These are phyloP conservation scores for Lepus europaeus DNA, from an alignment of 2,113 vertebrate genomes.

Conservation along the genomic window DNA sequence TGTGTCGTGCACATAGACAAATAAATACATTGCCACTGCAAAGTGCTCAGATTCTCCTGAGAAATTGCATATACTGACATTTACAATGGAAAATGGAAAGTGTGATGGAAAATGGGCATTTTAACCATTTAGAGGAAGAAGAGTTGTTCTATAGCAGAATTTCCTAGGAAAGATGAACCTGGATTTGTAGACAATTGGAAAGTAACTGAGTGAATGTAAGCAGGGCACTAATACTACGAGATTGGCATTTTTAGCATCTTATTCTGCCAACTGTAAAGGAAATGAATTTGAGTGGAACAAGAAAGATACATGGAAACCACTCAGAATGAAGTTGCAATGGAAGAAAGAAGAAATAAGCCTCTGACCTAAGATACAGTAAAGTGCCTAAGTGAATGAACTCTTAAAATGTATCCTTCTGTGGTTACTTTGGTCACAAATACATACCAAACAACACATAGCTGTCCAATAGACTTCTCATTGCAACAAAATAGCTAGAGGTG, in stretches of 20 bases:
- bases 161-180: constrained; percentile 11
- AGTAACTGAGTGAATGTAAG: constrained; percentile 15
- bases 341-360: neutral
- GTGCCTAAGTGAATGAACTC: neutral
- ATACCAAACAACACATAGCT: neutral
- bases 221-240: neutral
- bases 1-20: neutral
- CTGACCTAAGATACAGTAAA: neutral
- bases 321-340: neutral
- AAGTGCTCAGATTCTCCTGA: neutral
- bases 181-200: neutral
- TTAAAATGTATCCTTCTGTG: neutral
- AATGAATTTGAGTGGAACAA: neutral
- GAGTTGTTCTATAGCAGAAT: neutral
- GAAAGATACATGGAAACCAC: neutral
- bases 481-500: neutral
- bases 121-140: neutral
- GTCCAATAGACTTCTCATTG: neutral
- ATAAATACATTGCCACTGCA: neutral
- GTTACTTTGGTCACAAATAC: neutral
- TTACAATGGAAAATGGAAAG: neutral
- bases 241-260: constrained; percentile 54
- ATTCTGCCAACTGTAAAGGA: neutral
- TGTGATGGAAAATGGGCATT: neutral
- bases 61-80: neutral